Percentiles rank a stretch among this genome's conserved stretches.
Conservation (phyloP, 2,888 invertebrate species). For the Torymus auratus region DNA sequence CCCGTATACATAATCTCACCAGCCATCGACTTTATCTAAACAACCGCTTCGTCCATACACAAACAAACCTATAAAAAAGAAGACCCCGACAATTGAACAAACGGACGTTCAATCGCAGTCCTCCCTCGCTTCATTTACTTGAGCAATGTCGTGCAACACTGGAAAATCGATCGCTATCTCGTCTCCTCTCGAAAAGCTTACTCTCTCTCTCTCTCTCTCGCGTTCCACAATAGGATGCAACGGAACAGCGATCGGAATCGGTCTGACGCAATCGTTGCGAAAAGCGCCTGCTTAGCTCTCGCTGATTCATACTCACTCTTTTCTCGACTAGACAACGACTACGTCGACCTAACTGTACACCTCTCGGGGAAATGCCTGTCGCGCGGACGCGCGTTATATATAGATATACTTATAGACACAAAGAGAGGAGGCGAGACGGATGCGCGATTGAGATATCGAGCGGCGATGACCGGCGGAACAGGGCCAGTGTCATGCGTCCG, state of each 20-base stretch:
- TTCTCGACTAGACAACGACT: not conserved
- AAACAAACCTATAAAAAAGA: not conserved
- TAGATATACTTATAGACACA: too few species aligned
- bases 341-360: conserved; percentile 9
- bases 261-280: conserved; percentile 37
- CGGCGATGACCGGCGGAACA: too few species aligned
- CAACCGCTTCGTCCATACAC: too few species aligned
- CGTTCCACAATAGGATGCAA: conserved; percentile 9
- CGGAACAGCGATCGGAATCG: conserved; percentile 56
- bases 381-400: not conserved
- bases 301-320: conserved; percentile 41
- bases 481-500: too few species aligned
- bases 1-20: too few species aligned
- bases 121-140: conserved; percentile 11
- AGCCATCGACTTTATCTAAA: too few species aligned
- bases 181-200: not conserved
- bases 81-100: not conserved
- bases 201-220: conserved; percentile 25
- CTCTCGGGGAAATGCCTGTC: not conserved
- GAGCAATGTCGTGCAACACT: conserved; percentile 10
- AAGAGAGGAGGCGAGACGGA: too few species aligned
- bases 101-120: not conserved
- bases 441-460: too few species aligned
- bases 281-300: conserved; percentile 46
- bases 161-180: conserved; percentile 19